Evolutionary conservation across 2,113 vertebrate species (phyloP), one percentile per base, ranked within the genome.

Genomic region (Brachyhypopomus occidentalis): DNA sequence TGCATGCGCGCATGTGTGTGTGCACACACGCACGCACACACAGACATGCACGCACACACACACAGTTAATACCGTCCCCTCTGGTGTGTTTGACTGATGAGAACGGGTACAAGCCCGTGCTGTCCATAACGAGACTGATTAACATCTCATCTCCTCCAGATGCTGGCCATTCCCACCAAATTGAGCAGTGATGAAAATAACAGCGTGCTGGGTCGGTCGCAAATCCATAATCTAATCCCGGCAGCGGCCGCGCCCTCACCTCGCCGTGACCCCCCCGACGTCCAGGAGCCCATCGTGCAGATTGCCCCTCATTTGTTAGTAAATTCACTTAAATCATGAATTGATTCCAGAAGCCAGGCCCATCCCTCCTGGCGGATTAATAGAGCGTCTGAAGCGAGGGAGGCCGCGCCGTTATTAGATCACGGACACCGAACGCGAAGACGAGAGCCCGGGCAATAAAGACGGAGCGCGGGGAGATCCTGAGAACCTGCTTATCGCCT

Each of bases 111-210:
- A 27, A 22, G 19, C 20, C n/a, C 25, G 62, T 63, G 36, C 60
- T 36, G 17, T 67, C 75, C 38, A 23, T 71, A 72, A 67, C 38
- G 62, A 71, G 76, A 77, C 76, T 82, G 73, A 82, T 82, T 82
- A 82, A 82, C 80, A 71, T 56, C 80, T 82, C 80, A 77, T 77
- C 80, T 82, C 74, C 55, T 82, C 80, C 80, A 82, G 80, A 82
- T 82, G 80, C 80, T 82, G 76, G 76, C 55, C 70, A 82, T 82
- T 66, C 56, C 45, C 17, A 66, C 56, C 64, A 82, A 82, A 77
- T 82, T 77, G 56, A 71, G 66, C 66, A 38, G 20, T 72, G 76
- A 82, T 82, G 74, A 77, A 82, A 82, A 76, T 63, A 73, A 82
- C 22, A 25, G 36, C 36, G 64, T 71, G 38, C 74, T 30, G 20